These are phyloP conservation scores for Mesorhabditis sp. DNA, from an alignment of 2,888 invertebrate species.

Conservation along the genomic window DNA sequence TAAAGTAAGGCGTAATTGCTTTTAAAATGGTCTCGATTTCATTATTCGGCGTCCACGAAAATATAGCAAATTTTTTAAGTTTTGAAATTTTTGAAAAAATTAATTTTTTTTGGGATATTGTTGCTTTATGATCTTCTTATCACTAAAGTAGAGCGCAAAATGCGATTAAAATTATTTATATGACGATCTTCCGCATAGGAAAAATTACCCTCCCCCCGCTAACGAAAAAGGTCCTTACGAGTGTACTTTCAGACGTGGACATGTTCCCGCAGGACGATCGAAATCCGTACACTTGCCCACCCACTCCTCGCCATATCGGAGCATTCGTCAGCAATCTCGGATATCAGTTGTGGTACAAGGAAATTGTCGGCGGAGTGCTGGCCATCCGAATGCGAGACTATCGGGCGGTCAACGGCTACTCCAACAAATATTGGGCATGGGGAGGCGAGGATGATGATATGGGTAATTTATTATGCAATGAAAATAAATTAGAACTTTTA, in stretches of 20 bases:
- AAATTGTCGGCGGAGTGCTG: constrained; percentile 61
- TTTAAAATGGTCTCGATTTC: too few species aligned
- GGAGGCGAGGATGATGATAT: constrained; percentile 57
- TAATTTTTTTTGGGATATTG: too few species aligned
- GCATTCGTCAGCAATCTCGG: constrained; percentile 61
- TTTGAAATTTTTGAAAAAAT: too few species aligned
- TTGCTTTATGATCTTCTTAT: too few species aligned
- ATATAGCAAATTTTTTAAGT: too few species aligned
- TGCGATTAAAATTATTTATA: too few species aligned
- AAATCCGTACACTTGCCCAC: constrained; percentile 60
- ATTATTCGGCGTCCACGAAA: too few species aligned
- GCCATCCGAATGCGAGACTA: constrained; percentile 60
- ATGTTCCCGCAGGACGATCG: constrained; percentile 55
- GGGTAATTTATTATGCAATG: constrained; percentile 21
- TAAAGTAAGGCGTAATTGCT: too few species aligned
- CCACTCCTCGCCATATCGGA: constrained; percentile 60
- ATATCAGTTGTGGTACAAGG: constrained; percentile 63
- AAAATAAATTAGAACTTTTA: constrained; percentile 11
- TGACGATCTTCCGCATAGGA: too few species aligned
- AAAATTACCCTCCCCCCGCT: too few species aligned
- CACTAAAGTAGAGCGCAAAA: too few species aligned
- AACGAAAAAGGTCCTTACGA: neutral
- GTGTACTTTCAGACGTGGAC: constrained; percentile 16
- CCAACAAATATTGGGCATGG: constrained; percentile 60
- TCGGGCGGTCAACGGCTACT: constrained; percentile 62